These are phyloP conservation scores for Pipistrellus pygmaeus DNA, from an alignment of 2,797 vertebrate species.

Conservation along the genomic window DNA sequence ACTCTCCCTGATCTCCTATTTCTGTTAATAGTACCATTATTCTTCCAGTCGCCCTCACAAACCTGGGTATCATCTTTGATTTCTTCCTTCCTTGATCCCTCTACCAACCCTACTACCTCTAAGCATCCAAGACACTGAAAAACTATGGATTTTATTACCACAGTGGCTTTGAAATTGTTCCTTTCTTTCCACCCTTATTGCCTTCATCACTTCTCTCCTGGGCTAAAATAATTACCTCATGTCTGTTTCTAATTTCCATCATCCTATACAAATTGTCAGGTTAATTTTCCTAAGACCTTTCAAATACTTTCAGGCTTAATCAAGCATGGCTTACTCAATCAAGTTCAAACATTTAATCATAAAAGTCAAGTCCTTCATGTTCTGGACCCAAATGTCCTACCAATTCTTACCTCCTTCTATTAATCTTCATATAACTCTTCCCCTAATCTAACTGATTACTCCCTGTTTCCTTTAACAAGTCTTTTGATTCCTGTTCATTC, in stretches of 20 bases:
- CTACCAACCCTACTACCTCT: not conserved
- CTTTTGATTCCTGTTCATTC: not conserved
- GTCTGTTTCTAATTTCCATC: not conserved
- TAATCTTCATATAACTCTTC: not conserved
- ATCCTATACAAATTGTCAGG: not conserved
- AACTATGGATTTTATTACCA: not conserved
- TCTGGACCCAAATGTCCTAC: not conserved
- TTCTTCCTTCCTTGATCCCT: not conserved
- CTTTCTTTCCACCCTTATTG: not conserved
- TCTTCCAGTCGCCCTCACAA: not conserved
- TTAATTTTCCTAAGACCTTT: not conserved
- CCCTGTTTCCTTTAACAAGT: slow-evolving; percentile 10
- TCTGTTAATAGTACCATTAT: not conserved
- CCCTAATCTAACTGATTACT: not conserved
- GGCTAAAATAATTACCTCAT: not conserved
- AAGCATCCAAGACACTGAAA: not conserved
- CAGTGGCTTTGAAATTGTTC: not conserved
- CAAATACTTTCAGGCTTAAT: not conserved
- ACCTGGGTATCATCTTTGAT: not conserved
- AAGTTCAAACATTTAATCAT: not conserved
- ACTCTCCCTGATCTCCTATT: not conserved
- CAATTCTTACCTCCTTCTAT: not conserved
- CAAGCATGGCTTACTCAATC: not conserved
- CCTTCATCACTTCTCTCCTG: not conserved
- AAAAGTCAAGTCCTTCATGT: not conserved